Evolutionary conservation across 2,113 vertebrate genomes (phyloP), one percentile per base, ranked within the genome.

Genomic region (Nothocercus julius): DNA sequence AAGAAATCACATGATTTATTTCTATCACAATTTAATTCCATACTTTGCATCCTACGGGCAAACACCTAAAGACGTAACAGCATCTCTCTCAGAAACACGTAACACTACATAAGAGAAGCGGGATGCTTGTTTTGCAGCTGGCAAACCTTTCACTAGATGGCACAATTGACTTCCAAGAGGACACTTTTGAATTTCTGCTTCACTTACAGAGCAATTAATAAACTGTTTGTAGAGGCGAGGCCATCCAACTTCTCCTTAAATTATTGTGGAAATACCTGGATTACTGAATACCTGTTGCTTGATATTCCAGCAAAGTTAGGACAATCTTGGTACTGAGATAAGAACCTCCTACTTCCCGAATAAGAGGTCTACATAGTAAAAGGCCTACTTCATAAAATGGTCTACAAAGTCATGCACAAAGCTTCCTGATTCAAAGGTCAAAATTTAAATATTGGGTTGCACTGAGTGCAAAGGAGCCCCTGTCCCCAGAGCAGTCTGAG

Each of bases 101-200:
- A 28, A 69, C 8, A 59, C 34, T 61, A 59, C 24, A 2, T 0
- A 34, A 24, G 34, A 40, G 15, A 72, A n/a, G 53, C 66, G 25
- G 45, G 42, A 20, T 2, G 1, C 13, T 1, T 5, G n/a, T 2
- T 91, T 21, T 59, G 74, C 49, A 69, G 2, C 1, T 22, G 72
- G 49, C 72, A n/a, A 54, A 36, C 1, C 28, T 66, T 92, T 93
- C 96, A 96, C 95, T 92, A 95, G 95, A 70, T 97, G 96, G 96
- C 96, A 97, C 45, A 93, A 88, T 27, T 70, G 86, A 90, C 92
- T 78, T 91, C 56, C 47, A 93, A 25, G 78, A 54, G 83, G 16
- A 8, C 25, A 28, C 47, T 16, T 75, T n/a, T 49, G 69, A 47
- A 28, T 59, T 79, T 36, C 66, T 45, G 9, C 62, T 68, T 84